Evolutionary conservation across 2,888 invertebrate species (phyloP).

Genomic region (Hybos culiciformis): DNA sequence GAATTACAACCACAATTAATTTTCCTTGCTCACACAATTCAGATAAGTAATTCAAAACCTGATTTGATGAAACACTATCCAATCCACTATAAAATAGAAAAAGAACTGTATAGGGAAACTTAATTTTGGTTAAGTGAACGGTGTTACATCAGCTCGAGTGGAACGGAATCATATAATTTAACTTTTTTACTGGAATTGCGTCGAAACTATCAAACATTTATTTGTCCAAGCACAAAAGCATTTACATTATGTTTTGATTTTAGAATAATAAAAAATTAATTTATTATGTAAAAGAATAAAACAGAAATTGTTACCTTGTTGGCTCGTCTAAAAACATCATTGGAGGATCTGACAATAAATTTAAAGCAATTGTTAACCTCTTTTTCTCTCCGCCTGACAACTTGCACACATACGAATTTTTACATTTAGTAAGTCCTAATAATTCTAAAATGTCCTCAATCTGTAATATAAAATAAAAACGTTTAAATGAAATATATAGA

Average conservation of each 20-base stretch:
- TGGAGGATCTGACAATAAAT: conserved; percentile 80
- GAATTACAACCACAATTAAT: conserved; percentile 76
- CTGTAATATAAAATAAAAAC: conserved; percentile 38
- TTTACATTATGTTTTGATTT: no score
- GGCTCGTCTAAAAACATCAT: conserved; percentile 93
- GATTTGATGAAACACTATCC: conserved; percentile 67
- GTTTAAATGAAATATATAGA: not conserved
- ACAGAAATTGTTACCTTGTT: conserved; percentile 49
- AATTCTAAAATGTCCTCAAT: conserved; percentile 63
- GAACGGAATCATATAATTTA: no score
- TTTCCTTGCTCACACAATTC: conserved; percentile 65
- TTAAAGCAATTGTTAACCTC: conserved; percentile 75
- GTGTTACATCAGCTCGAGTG: no score
- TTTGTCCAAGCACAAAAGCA: no score
- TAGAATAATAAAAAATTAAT: no score
- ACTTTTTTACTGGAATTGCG: no score
- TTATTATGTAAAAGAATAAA: no score
- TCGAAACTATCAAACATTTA: no score
- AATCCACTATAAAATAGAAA: conserved; percentile 47
- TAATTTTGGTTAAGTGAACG: no score
- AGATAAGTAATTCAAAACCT: conserved; percentile 64
- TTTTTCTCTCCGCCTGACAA: conserved; percentile 85
- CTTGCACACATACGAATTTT: conserved; percentile 49
- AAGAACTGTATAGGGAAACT: no score
- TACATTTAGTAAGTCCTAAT: conserved; percentile 51